Conservation (phyloP, 2,113 vertebrate species). For the Megalops atlanticus region DNA sequence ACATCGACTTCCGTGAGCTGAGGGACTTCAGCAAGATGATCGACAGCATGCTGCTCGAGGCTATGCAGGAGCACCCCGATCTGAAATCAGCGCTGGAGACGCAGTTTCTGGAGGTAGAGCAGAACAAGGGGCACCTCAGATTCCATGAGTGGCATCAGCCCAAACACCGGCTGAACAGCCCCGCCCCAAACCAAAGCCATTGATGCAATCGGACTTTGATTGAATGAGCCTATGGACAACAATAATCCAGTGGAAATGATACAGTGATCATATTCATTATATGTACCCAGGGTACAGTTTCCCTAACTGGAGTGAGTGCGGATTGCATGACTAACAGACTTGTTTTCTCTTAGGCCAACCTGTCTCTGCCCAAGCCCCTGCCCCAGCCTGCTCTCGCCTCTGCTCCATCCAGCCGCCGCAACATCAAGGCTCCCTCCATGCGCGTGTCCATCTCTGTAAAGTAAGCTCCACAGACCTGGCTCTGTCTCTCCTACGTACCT, state of each 20-base stretch:
- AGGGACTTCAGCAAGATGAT: conserved; percentile 74
- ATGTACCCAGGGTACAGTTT: no score
- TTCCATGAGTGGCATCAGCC: no score
- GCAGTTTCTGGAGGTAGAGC: conserved; percentile 82
- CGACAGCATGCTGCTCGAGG: conserved; percentile 74
- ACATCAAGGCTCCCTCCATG: not conserved
- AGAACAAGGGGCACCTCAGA: not conserved
- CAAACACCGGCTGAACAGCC: no score
- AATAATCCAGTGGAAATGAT: no score
- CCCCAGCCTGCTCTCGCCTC: no score
- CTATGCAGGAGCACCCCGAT: conserved; percentile 68
- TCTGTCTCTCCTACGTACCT: no score
- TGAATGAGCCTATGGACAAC: not conserved
- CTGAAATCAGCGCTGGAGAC: conserved; percentile 69
- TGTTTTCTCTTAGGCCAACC: conserved; percentile 48
- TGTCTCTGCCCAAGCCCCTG: conserved; percentile 64
- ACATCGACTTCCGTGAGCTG: conserved; percentile 78
- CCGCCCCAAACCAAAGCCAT: no score
- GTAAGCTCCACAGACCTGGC: no score
- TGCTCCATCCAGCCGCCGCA: not conserved
- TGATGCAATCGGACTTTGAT: not conserved
- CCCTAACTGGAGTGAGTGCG: no score
- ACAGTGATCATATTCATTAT: no score
- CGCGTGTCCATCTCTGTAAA: not conserved
- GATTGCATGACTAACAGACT: no score